Evolutionary conservation across 2,113 vertebrate species (phyloP).

Genomic region (Amblyopsis rosae): DNA sequence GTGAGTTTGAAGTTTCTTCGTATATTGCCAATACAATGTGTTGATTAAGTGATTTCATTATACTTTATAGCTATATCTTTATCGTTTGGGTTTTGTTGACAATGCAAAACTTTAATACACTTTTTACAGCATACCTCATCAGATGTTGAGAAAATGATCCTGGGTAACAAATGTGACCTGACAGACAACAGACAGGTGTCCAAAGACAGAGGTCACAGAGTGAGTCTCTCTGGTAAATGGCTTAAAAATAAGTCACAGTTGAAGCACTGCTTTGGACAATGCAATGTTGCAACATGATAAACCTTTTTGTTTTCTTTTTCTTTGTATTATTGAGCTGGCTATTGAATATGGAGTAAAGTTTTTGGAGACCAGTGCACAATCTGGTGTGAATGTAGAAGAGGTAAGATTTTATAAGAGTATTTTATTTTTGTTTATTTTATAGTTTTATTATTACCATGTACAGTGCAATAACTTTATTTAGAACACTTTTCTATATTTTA

Average conservation of each 20-base stretch:
- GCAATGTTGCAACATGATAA: background rate
- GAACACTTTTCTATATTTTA: background rate
- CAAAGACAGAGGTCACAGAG: conserved; percentile 95
- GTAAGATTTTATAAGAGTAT: conserved; percentile 68
- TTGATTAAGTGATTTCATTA: no score
- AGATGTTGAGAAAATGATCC: conserved; percentile 96
- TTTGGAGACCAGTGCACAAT: conserved; percentile 97
- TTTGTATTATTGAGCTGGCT: conserved; percentile 82
- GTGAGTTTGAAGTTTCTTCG: conserved; percentile 62
- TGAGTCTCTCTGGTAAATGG: conserved; percentile 55
- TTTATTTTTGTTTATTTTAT: background rate
- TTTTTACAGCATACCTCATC: conserved; percentile 89
- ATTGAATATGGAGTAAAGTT: conserved; percentile 99
- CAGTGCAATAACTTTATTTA: background rate
- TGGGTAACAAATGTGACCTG: conserved; percentile 99
- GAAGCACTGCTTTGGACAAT: background rate
- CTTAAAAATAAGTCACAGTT: background rate
- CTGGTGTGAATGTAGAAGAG: conserved; percentile 96
- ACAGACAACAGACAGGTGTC: conserved; percentile 97
- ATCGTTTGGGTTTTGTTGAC: no score
- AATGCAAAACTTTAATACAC: no score
- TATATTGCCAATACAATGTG: no score
- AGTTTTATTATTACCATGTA: background rate
- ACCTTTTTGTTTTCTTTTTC: background rate
- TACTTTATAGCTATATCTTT: no score